Evolutionary conservation across 92 coral and sea anemone genomes (phyloP), one percentile per base, ranked within the genome.

Genomic region (Epizoanthus ramosus): DNA sequence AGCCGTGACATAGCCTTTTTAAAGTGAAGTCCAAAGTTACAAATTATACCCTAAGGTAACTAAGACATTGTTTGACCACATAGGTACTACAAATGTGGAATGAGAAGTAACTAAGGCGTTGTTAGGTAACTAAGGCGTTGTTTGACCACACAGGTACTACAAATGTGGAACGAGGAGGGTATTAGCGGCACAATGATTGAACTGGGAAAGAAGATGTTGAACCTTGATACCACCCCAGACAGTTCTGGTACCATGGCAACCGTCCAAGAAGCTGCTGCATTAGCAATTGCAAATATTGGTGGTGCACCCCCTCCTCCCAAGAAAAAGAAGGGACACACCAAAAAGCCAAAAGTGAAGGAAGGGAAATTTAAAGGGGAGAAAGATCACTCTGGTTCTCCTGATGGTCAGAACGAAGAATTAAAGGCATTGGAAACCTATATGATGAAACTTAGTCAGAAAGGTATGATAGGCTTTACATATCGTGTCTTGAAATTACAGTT

Each of bases 191-290:
- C 96, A 31, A 90, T 96, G 68, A 86, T 88, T 45, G 99, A 96
- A 76, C 90, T 87, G 19, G 98, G 99, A 18, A 92, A 91, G 77
- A 96, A 92, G 85, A 91, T 94, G 91, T 72, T 96, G 31, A 80
- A 87, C 88, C 85, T 92, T 16, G 99, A 94, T 57, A 88, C 99
- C 21, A 95, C 98, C 3, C 94, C 98, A 9, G 98, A 95, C 57
- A 90, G 93, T 57, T 87, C 92, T 5, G 89, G 92, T 53, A 79
- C 98, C 86, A 90, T 92, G 97, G 87, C 93, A 73, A 81, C 89
- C 61, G 84, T 86, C 84, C 92, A 91, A 57, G 92, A 90, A 41
- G 97, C 94, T 57, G 90, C 95, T 71, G 92, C 90, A 47, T 86
- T 90, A 81, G 97, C 94, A 84, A 90, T 89, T 5, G 89, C 91